These are phyloP conservation scores for Ladona fulva DNA, from an alignment of 1,140 invertebrate genomes.

Conservation along the genomic window DNA sequence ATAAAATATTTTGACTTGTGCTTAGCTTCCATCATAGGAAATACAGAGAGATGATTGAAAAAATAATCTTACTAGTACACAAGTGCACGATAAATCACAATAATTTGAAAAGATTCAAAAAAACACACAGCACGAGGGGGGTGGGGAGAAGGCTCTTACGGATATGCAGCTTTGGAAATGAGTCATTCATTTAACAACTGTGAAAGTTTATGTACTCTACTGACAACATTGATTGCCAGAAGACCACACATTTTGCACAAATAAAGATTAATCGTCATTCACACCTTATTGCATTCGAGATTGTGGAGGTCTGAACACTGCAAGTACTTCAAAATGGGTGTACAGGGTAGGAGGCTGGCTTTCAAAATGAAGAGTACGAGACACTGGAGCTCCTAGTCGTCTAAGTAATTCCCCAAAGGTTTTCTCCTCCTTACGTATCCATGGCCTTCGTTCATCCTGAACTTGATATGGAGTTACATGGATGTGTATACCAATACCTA, in stretches of 20 bases:
- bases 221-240: neutral
- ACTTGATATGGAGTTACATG: slow-evolving; percentile 82
- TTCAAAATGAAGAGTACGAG: slow-evolving; percentile 55
- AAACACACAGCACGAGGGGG: too few relatives aligned
- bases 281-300: neutral
- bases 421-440: slow-evolving; percentile 73
- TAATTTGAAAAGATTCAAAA: too few relatives aligned
- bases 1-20: too few relatives aligned
- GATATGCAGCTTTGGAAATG: too few relatives aligned
- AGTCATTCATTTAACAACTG: neutral
- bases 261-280: neutral
- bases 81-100: too few relatives aligned
- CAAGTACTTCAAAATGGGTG: slow-evolving; percentile 60
- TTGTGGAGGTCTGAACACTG: slow-evolving; percentile 36
- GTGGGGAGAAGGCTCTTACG: too few relatives aligned
- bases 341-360: slow-evolving; percentile 48
- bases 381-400: slow-evolving; percentile 50
- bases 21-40: too few relatives aligned
- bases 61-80: too few relatives aligned
- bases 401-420: slow-evolving; percentile 57
- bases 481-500: slow-evolving; percentile 56
- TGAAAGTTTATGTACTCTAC: neutral
- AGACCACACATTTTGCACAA: neutral
- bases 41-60: too few relatives aligned
- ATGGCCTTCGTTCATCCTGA: slow-evolving; percentile 58